phyloP scores from a whole-genome alignment of 2,888 invertebrate genomes.

The Nyleta sp. region DNA sequence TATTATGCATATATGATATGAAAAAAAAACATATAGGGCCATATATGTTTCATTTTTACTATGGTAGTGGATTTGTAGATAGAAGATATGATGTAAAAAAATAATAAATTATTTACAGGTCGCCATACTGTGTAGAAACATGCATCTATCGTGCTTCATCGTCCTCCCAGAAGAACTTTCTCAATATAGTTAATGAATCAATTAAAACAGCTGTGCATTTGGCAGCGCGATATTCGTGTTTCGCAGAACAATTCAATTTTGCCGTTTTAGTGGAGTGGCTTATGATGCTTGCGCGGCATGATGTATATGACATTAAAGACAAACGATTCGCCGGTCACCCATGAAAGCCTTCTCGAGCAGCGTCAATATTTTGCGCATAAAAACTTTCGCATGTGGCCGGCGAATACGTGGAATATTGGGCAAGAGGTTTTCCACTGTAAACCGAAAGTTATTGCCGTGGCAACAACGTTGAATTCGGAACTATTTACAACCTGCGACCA shows the following conservation, averaged over 20 bases:
- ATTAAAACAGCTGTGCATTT: conserved; percentile 26
- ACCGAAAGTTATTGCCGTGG: conserved; percentile 35
- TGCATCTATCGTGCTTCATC: too few species aligned
- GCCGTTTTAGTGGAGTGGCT: conserved; percentile 16
- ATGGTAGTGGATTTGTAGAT: too few species aligned
- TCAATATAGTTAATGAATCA: conserved; percentile 35
- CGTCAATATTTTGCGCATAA: conserved; percentile 50
- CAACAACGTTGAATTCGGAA: conserved; percentile 38
- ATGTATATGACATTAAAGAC: conserved; percentile 21
- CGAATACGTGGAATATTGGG: conserved; percentile 17
- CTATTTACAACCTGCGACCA: conserved; percentile 44
- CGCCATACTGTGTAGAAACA: too few species aligned
- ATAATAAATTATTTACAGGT: too few species aligned
- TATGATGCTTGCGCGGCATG: conserved; percentile 10
- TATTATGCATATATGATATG: too few species aligned
- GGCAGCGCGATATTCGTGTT: conserved; percentile 10
- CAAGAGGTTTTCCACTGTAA: background rate
- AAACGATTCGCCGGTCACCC: conserved; percentile 26
- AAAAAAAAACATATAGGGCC: too few species aligned
- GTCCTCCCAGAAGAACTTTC: background rate
- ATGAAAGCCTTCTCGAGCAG: conserved; percentile 31
- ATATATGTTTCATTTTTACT: too few species aligned
- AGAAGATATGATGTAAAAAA: too few species aligned
- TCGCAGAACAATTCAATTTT: conserved; percentile 30
- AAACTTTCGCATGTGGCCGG: conserved; percentile 33